Evolutionary conservation across 2,888 invertebrate genomes (phyloP).

Genomic region (Yponomeuta cagnagella): DNA sequence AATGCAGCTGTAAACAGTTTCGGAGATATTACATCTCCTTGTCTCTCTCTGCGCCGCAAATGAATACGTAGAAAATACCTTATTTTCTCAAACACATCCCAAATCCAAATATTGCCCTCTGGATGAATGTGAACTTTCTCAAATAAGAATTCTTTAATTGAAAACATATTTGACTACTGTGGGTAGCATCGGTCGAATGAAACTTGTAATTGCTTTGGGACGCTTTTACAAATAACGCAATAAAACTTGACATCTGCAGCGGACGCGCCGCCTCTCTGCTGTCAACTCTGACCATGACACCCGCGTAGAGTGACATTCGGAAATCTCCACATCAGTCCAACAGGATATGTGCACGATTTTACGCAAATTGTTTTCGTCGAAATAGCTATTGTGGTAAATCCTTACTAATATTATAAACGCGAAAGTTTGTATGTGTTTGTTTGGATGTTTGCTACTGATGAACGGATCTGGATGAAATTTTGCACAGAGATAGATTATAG

Average conservation of each 20-base stretch:
- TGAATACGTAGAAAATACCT: too few relatives aligned
- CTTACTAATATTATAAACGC: too few relatives aligned
- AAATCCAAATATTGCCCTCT: too few relatives aligned
- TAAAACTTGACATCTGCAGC: not conserved
- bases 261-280: not conserved
- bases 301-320: not conserved
- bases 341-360: not conserved
- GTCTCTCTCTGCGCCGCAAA: too few relatives aligned
- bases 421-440: too few relatives aligned
- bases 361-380: not conserved
- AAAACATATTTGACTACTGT: not conserved
- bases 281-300: not conserved
- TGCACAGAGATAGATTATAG: too few relatives aligned
- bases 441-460: too few relatives aligned
- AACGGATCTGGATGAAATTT: too few relatives aligned
- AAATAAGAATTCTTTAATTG: not conserved
- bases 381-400: too few relatives aligned
- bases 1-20: too few relatives aligned
- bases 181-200: not conserved
- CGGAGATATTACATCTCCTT: too few relatives aligned
- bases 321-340: not conserved
- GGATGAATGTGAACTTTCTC: not conserved
- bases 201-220: not conserved
- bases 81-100: too few relatives aligned
- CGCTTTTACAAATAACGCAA: not conserved